Percentiles rank a stretch among this genome's conserved stretches.
Evolutionary conservation across 2,113 vertebrate genomes (phyloP).

Genomic region (Psilopsiagon aurifrons): DNA sequence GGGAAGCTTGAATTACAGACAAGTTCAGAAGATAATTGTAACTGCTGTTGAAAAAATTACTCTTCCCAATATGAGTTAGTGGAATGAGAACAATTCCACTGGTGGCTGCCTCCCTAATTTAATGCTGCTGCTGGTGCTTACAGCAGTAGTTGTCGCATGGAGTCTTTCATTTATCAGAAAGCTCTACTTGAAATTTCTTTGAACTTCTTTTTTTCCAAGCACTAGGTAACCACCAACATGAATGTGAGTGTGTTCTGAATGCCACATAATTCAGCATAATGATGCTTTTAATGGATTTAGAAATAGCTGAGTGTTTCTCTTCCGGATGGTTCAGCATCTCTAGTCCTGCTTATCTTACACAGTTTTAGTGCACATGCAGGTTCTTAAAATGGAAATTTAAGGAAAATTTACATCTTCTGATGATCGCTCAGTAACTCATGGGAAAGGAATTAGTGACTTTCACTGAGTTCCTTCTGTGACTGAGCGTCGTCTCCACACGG

Average conservation of each 20-base stretch:
- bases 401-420: background rate
- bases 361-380: background rate
- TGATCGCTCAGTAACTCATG: background rate
- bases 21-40: background rate
- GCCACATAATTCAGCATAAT: background rate
- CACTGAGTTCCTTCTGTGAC: background rate
- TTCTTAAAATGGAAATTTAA: background rate
- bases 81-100: background rate
- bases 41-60: background rate
- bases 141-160: background rate
- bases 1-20: background rate
- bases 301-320: background rate
- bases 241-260: background rate
- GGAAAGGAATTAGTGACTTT: background rate
- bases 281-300: background rate
- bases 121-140: background rate
- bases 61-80: background rate
- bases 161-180: background rate
- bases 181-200: background rate
- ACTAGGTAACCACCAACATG: background rate
- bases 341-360: background rate
- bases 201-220: background rate
- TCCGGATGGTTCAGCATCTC: background rate
- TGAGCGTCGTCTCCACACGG: background rate
- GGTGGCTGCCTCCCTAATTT: background rate